Evolutionary conservation across 2,113 vertebrate genomes (phyloP), one percentile per base, ranked within the genome.

Genomic region (Cryptotis parvus): DNA sequence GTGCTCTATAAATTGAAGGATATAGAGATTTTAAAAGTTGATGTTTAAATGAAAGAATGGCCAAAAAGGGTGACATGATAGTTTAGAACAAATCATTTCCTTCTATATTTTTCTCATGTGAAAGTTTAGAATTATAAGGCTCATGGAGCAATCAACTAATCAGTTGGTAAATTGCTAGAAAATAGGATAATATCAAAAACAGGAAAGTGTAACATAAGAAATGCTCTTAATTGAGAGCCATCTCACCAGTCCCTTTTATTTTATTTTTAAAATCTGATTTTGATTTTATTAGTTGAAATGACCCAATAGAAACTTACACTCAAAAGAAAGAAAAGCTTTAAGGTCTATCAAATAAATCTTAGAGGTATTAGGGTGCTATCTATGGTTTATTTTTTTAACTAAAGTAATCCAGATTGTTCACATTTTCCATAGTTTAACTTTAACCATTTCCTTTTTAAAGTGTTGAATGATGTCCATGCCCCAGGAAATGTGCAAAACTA

Each of bases 351-450:
- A 88, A 94, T 55, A 55, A 94, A 72, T 6, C 63, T 93, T 90
- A 65, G 91, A 89, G 93, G 11, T 90, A 96, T 83, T 63, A 89
- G 41, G 68, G 37, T 55, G 63, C 76, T 70, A 87, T 78, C 72
- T 33, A 26, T 58, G 18, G 68, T 92, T 96, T 94, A 87, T 94
- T 96, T 95, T 96, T 85, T 94, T 65, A 91, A 82, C 78, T 82
- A 85, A 94, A 93, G 39, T 81, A 86, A 82, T 78, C 58, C 87
- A 94, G 63, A 73, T 65, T 91, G 89, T 94, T 95, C 91, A 95
- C 58, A 96, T 96, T 96, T 95, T 96, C 92, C 93, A 76, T 58
- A 58, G 1, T 95, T 94, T 79, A 75, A 45, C 77, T 93, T 91
- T 58, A 58, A 6, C 55, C 55, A 24, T 20, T 58, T 20, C 55